Base-by-base conservation (phyloP, 2,888 invertebrate genomes). In the Bhutanitis thaidina region DNA sequence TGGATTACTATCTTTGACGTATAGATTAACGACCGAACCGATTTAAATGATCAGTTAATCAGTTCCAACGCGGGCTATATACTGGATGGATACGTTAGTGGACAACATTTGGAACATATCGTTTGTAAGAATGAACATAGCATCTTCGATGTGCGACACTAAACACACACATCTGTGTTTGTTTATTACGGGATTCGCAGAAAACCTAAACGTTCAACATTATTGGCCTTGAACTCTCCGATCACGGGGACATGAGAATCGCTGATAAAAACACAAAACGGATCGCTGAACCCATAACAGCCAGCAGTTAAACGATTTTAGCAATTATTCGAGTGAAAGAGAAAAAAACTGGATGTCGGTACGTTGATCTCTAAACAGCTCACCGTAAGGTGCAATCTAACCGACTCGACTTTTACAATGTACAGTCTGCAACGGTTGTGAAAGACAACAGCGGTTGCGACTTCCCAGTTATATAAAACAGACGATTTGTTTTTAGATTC, bases 381-480 rank as follows among this genome's bases (percentile, higher is more conserved):
- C 51, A 45, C 12, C 40, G 43, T 52, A 49, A 53, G 46, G 27
- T 35, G 35, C 52, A 44, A 52, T 52, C 50, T 43, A 46, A 43
- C 52, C 40, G 35, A 52, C 52, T 49, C 51, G 52, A 49, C 46
- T 53, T 54, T 53, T 35, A 20, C 38, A 38, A 44, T 67, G 68
- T 71, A 70, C 69, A 61, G 47, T 54, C 40, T 48, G 52, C 39
- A 8, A 40, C 48, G 53, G 59, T 87, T 86, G 82, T 73, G 84
- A 80, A 84, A 88, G 69, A 75, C 41, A 44, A 55, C 56, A 51
- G 48, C 60, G 56, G 60, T 67, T 62, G 83, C 86, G 82, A 85
- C 68, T 67, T n/a, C 58, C 59, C 56, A 65, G 78, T 85, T 86
- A 86, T 88, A 88, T 87, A 88, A 88, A 87, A 78, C 71, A 81